Percentiles rank a stretch among this genome's conserved stretches.
phyloP scores from a whole-genome alignment of 2,113 vertebrate species.

The Pungitius pungitius region DNA sequence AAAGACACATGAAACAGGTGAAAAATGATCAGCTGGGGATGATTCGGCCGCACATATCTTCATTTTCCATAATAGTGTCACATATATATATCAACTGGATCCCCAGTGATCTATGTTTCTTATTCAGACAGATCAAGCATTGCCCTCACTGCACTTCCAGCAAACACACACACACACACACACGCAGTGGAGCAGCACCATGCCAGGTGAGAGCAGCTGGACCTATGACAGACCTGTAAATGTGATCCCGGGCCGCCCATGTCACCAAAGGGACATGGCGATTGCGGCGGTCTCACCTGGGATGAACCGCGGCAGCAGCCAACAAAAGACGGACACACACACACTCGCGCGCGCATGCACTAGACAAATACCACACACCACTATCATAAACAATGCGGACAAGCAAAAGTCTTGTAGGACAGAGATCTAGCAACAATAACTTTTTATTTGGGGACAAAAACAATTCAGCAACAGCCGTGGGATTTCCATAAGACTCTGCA shows the following conservation, averaged over 20 bases:
- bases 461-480: slow-evolving; percentile 7
- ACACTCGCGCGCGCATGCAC: background rate
- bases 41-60: background rate
- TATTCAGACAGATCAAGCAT: slow-evolving; percentile 7
- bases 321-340: slow-evolving; percentile 31
- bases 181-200: background rate
- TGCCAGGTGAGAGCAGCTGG: slow-evolving; percentile 54
- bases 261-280: slow-evolving; percentile 27
- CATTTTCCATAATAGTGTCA: slow-evolving; percentile 2
- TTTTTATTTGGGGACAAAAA: slow-evolving; percentile 13
- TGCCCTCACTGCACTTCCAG: background rate
- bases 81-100: background rate
- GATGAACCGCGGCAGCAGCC: slow-evolving; percentile 40
- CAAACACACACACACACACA: background rate
- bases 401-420: slow-evolving; percentile 3
- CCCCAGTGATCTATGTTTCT: slow-evolving; percentile 14
- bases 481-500: background rate
- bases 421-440: slow-evolving; percentile 5
- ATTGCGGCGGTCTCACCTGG: slow-evolving; percentile 46
- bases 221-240: slow-evolving; percentile 49
- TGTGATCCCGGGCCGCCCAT: slow-evolving; percentile 22
- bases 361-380: slow-evolving; percentile 36
- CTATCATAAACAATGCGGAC: slow-evolving; percentile 26
- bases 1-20: slow-evolving; percentile 1
- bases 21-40: background rate